Evolutionary conservation across 2,797 vertebrate genomes (phyloP).

Genomic region (Jordanella pulchra): DNA sequence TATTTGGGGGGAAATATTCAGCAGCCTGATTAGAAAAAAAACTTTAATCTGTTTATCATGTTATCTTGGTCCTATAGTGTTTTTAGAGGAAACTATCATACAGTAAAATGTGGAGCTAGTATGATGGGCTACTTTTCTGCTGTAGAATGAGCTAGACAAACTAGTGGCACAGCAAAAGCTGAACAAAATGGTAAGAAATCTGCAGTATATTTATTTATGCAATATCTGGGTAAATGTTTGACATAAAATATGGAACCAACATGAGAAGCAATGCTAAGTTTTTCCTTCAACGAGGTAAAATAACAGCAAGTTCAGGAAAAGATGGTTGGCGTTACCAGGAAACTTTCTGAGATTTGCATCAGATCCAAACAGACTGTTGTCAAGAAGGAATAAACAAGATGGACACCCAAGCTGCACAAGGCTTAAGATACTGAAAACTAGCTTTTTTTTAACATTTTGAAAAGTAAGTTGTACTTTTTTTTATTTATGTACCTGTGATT

Average conservation of each 20-base stretch:
- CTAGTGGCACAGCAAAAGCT: too few relatives aligned
- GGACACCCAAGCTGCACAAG: background rate
- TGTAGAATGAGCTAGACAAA: too few relatives aligned
- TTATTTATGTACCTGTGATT: too few relatives aligned
- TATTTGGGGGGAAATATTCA: too few relatives aligned
- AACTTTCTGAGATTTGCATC: background rate
- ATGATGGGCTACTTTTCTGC: too few relatives aligned
- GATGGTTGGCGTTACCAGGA: too few relatives aligned
- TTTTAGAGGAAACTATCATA: too few relatives aligned
- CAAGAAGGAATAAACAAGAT: background rate
- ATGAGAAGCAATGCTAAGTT: background rate
- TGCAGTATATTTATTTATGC: background rate
- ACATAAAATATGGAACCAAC: background rate
- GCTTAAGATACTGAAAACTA: background rate
- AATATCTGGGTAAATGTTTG: background rate
- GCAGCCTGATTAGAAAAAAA: too few relatives aligned
- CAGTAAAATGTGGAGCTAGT: too few relatives aligned
- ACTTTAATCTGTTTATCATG: too few relatives aligned
- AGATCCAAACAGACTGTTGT: background rate
- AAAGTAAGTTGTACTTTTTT: background rate
- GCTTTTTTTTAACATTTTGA: background rate
- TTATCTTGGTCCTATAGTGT: too few relatives aligned
- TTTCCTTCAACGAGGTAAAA: background rate
- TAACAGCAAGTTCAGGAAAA: too few relatives aligned
- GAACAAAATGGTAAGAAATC: background rate